A percentile compares a stretch with the other conserved stretches of the same genome.
Conservation (phyloP, 2,888 invertebrate genomes). For the Carabus problematicus region DNA sequence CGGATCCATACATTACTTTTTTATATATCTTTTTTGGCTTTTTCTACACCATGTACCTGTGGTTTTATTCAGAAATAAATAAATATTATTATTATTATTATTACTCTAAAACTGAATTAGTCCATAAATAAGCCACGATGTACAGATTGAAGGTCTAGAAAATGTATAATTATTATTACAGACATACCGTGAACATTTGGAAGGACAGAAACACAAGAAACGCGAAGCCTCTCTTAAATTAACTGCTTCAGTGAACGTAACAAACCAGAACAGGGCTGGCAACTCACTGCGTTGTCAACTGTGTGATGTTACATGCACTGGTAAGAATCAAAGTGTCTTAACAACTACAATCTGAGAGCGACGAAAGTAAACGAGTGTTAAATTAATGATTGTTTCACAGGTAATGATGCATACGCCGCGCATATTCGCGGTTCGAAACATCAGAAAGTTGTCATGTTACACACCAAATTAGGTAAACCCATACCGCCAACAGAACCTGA, state of each 20-base stretch:
- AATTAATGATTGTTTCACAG: conserved; percentile 60
- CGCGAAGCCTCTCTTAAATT: conserved; percentile 88
- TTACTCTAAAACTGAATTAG: not conserved
- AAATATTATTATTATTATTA: not conserved
- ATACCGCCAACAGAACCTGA: conserved; percentile 96
- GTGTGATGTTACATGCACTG: conserved; percentile 98
- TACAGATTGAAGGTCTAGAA: not conserved
- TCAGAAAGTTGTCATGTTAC: conserved; percentile 95
- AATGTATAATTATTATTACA: conserved; percentile 51
- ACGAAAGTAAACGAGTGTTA: conserved; percentile 4
- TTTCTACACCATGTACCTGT: too few relatives aligned
- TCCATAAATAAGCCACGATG: not conserved
- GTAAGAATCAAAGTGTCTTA: conserved; percentile 56
- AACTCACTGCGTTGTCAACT: conserved; percentile 91
- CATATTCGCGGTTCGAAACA: conserved; percentile 98
- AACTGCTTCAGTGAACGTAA: conserved; percentile 69
- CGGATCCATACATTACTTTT: conserved; percentile 24
- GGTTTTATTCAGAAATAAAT: too few relatives aligned
- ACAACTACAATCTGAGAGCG: conserved; percentile 22
- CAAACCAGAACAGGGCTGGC: conserved; percentile 68
- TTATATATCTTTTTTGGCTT: too few relatives aligned
- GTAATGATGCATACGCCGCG: conserved; percentile 97
- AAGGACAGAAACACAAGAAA: conserved; percentile 99
- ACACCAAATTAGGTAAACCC: conserved; percentile 96
- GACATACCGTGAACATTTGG: conserved; percentile 95